Base-by-base conservation (phyloP, 2,888 invertebrate genomes). In the Xestoiulus laeticollis region DNA sequence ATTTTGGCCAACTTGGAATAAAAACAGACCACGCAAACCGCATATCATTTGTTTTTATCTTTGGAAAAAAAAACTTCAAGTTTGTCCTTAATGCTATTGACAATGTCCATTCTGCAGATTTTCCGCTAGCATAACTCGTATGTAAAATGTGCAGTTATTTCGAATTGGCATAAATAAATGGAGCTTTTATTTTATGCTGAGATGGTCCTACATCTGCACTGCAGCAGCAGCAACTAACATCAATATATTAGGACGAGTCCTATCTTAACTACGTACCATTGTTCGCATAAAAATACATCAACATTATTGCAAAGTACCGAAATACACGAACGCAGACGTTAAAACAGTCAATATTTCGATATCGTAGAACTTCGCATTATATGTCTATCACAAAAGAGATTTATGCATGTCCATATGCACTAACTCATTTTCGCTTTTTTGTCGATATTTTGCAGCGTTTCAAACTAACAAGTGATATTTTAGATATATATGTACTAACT, bases 11-110 rank as follows among this genome's bases (percentile, higher is more conserved):
- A 59, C 59, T 59, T 59, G 59, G 59, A 59, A 59, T 59, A 59
- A 59, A 59, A 59, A 59, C 59, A 59, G 59, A 59, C 59, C 59
- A 59, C 59, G 59, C 19, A 59, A 48, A 59, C 59, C 59, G 59
- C 59, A 59, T 59, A 59, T 59, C 59, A 59, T 59, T 59, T 59
- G 59, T n/a, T 59, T 59, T 59, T 59, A 59, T 59, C n/a, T 59
- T 14, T 59, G 19, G 59, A 1, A 59, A n/a, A 1, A 59, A n/a
- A 59, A 59, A 59, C 59, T 59, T 59, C n/a, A 19, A 59, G 59
- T 59, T 59, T 59, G n/a, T 59, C 59, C 59, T 59, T 59, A 59
- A 59, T 59, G 59, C 59, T 59, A 59, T 59, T 59, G 59, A 59
- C 59, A 59, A 59, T 59, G 59, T 59, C 59, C 59, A 59, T 59